Base-by-base conservation (phyloP, 1,140 invertebrate species). In the Branchinecta lynchi region DNA sequence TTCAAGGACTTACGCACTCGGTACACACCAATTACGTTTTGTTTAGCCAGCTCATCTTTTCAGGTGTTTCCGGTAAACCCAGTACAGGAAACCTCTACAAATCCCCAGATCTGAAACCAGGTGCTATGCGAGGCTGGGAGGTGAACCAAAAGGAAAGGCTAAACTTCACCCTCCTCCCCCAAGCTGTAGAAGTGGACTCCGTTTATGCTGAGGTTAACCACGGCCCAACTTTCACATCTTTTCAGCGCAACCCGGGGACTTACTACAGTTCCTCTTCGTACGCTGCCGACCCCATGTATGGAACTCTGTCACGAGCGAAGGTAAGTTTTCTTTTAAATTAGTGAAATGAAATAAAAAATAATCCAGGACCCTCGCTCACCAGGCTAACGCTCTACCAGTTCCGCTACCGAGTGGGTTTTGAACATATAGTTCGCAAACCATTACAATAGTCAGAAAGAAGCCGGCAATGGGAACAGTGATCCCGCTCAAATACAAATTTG, bases 181-280 rank as follows among this genome's bases (percentile, higher is more conserved):
- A 60, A 60, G 51, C 51, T 3, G 17, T 60, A 1, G 51, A 60
- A 60, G 17, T 60, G 12, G 51, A 60, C 17, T 12, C 51, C 3
- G 51, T 60, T 20, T 60, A 60, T 60, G 51, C 51, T 60, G 51
- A 60, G 17, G 51, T 60, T 12, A 60, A 60, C 17, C 51, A 60
- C 17, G 51, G 51, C 17, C 51, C 51, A 60, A 15, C 51, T 12
- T 60, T 60, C 17, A 15, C 51, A 60, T 60, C 51, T 15, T 60
- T 60, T 20, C 51, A 60, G 51, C 12, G 51, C 12, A 60, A 20
- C 12, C 51, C 12, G 6, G 12, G 17, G 17, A 60, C 12, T 20
- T 60, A 60, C 17, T 60, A 60, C 17, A 15, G 12, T 60, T 60
- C 51, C 3, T 60, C 51, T 15, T 12, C 12, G 12, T 60, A 15